Evolutionary conservation across 1,140 invertebrate species (phyloP).

Genomic region (Brachionus koreanus): DNA sequence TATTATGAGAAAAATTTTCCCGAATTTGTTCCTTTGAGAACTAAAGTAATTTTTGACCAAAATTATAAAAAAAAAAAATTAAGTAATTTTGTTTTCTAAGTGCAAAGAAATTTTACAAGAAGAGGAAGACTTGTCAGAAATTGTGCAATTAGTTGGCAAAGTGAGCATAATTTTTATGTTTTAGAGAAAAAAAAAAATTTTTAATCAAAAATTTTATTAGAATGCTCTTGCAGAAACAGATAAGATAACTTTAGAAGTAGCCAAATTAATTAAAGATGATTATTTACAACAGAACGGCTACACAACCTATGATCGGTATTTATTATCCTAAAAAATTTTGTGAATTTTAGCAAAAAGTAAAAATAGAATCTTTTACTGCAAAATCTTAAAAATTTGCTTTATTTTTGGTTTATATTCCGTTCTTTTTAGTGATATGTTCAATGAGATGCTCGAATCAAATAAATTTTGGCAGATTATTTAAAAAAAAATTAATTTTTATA

Average conservation of each 20-base stretch:
- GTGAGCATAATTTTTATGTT: constrained; percentile 49
- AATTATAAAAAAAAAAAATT: neutral
- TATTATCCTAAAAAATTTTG: neutral
- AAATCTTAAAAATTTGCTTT: no score
- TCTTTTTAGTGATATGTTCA: no score
- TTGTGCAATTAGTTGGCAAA: constrained; percentile 98
- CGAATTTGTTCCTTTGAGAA: constrained; percentile 86
- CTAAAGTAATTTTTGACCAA: constrained; percentile 53
- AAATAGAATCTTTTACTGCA: no score
- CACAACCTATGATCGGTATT: constrained; percentile 74
- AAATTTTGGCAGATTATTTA: no score
- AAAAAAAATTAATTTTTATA: neutral
- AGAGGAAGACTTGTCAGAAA: constrained; percentile 99
- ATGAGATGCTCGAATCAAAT: no score
- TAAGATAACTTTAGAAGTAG: constrained; percentile 98
- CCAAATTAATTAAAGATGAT: constrained; percentile 96
- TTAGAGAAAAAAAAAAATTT: neutral
- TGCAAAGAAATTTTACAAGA: constrained; percentile 72
- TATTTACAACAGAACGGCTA: constrained; percentile 92
- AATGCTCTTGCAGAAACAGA: constrained; percentile 95
- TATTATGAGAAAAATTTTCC: constrained; percentile 98
- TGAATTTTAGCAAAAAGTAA: constrained; percentile 46
- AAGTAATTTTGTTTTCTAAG: constrained; percentile 46
- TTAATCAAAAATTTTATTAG: constrained; percentile 47
- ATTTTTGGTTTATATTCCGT: no score